phyloP scores from a whole-genome alignment of 2,888 invertebrate species.

The Harpagoxenus sublaevis region DNA sequence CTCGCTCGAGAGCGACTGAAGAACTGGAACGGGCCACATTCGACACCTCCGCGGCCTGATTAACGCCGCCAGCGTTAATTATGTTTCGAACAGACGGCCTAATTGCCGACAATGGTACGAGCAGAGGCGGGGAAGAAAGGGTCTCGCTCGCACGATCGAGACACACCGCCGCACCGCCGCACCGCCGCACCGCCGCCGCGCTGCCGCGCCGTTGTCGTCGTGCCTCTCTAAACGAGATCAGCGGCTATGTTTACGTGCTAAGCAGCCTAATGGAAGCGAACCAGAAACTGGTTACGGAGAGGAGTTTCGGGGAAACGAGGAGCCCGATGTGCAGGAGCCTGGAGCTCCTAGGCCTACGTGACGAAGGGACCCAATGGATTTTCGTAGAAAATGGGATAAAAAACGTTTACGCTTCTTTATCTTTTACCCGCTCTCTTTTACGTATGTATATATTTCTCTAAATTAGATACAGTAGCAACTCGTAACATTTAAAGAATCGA shows the following conservation, averaged over 20 bases:
- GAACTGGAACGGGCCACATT: conserved; percentile 70
- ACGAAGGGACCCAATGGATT: conserved; percentile 43
- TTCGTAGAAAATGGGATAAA: conserved; percentile 34
- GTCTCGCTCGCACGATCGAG: conserved; percentile 56
- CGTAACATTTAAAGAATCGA: background rate
- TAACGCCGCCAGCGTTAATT: conserved; percentile 84
- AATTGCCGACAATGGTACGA: conserved; percentile 80
- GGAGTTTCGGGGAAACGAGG: conserved; percentile 68
- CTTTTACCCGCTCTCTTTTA: background rate
- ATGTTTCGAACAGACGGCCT: conserved; percentile 81
- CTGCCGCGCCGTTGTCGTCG: conserved; percentile 29
- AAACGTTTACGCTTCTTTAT: conserved; percentile 26
- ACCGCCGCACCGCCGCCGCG: background rate
- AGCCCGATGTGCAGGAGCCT: conserved; percentile 35
- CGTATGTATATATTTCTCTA: background rate
- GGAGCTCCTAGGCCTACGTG: conserved; percentile 41
- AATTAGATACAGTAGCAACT: conserved; percentile 1
- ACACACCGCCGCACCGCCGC: conserved; percentile 16
- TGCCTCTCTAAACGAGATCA: conserved; percentile 80
- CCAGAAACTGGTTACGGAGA: conserved; percentile 76
- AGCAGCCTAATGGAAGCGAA: conserved; percentile 82
- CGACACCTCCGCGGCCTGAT: conserved; percentile 83
- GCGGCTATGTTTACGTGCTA: conserved; percentile 82
- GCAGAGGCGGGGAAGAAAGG: conserved; percentile 38
- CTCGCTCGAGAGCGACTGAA: conserved; percentile 28